Conservation (phyloP, 2,797 vertebrate genomes). For the Australoheros facetus region DNA sequence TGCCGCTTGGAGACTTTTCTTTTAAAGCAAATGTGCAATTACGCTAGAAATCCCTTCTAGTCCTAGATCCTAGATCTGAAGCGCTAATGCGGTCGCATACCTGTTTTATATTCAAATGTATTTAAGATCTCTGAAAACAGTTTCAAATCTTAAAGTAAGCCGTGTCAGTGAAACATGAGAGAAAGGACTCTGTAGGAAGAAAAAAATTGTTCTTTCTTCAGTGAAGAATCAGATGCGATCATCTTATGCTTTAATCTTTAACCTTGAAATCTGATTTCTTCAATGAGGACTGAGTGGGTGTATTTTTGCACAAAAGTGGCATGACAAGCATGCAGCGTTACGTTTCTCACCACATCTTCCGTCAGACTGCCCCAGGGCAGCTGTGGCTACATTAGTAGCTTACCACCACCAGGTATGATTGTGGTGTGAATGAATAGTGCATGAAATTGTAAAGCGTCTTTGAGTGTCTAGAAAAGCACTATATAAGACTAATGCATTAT, state of each 20-base stretch:
- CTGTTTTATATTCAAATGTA: not conserved
- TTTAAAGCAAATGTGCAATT: no score
- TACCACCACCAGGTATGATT: no score
- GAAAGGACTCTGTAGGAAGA: not conserved
- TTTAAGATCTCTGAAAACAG: not conserved
- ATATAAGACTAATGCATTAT: no score
- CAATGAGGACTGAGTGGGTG: not conserved
- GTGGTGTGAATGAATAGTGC: no score
- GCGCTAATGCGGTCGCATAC: not conserved
- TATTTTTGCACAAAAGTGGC: not conserved
- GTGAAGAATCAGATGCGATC: not conserved
- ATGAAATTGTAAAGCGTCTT: no score
- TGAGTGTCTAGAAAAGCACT: no score
- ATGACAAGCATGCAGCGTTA: no score
- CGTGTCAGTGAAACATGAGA: not conserved
- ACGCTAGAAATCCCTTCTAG: no score
- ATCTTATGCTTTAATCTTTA: not conserved
- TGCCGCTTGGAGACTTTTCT: not conserved
- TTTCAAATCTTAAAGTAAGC: not conserved
- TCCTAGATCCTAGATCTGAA: not conserved
- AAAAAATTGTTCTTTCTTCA: fast-evolving
- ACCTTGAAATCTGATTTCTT: not conserved
- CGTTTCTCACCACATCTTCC: no score
- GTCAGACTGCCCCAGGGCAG: no score
- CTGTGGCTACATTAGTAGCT: no score